A percentile compares a stretch with the other conserved stretches of the same genome.
These are phyloP conservation scores for Pelmatolapia mariae DNA, from an alignment of 2,113 vertebrate species.

Conservation along the genomic window DNA sequence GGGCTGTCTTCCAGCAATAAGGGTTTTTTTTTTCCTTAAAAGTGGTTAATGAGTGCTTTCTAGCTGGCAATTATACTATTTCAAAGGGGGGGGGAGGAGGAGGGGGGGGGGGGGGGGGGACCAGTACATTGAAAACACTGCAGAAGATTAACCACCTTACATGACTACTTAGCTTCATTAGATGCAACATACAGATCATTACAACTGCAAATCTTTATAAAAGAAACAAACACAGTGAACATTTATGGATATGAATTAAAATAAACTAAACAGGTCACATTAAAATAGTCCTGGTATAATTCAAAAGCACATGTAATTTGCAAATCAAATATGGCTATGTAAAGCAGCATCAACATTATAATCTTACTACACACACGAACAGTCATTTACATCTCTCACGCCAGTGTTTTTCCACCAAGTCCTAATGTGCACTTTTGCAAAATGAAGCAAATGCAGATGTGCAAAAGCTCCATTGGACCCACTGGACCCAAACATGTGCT, in stretches of 20 bases:
- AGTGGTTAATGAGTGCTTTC: background rate
- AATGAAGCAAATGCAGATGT: background rate
- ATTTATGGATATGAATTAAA: background rate
- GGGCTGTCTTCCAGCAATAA: background rate
- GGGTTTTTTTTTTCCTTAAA: rapidly evolving
- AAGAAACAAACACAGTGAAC: background rate
- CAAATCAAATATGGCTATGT: background rate
- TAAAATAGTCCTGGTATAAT: background rate
- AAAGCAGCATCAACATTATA: background rate
- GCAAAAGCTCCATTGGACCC: background rate
- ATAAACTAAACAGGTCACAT: background rate
- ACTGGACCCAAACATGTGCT: background rate
- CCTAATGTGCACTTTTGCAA: no score
- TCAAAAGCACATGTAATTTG: background rate
- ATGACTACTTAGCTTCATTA: background rate
- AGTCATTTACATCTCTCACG: background rate
- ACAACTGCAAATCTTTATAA: background rate
- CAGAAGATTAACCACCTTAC: background rate
- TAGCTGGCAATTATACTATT: rapidly evolving
- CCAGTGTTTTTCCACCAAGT: background rate
- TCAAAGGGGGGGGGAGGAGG: background rate
- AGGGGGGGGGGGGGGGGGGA: background rate
- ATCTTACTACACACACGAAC: background rate
- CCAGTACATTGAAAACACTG: background rate
- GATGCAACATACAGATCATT: background rate